These are phyloP conservation scores for Hymenopus coronatus DNA, from an alignment of 2,888 invertebrate species.

Conservation along the genomic window DNA sequence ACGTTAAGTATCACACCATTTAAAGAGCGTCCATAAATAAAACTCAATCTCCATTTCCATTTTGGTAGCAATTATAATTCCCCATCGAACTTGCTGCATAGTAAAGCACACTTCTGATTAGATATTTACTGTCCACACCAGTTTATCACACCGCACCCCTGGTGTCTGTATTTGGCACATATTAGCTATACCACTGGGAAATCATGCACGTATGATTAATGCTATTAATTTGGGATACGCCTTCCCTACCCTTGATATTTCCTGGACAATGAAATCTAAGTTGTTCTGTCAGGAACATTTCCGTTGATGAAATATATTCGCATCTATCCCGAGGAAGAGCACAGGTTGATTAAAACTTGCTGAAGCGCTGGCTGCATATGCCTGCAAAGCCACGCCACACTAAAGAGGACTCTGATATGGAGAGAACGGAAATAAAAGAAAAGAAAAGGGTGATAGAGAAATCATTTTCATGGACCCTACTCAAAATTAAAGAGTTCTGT, in stretches of 20 bases:
- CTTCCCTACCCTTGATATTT: neutral
- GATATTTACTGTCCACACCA: neutral
- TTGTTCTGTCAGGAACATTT: neutral
- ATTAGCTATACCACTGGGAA: neutral
- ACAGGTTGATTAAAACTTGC: neutral
- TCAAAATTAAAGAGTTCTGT: too few species aligned
- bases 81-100: neutral
- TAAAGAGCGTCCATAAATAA: too few species aligned
- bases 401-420: neutral
- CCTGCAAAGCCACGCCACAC: neutral
- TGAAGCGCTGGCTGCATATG: neutral
- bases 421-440: neutral
- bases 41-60: too few species aligned
- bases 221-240: neutral
- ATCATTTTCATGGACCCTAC: too few species aligned
- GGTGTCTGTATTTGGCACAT: neutral
- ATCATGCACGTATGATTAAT: neutral
- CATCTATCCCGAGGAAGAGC: neutral
- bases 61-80: neutral
- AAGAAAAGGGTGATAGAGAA: too few species aligned
- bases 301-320: neutral
- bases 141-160: neutral
- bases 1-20: too few species aligned
- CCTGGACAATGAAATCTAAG: neutral
- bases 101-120: neutral